Percentiles rank a stretch among this genome's conserved stretches.
Conservation (phyloP, 1,140 invertebrate genomes). For the Rhopalosiphum maidis region DNA sequence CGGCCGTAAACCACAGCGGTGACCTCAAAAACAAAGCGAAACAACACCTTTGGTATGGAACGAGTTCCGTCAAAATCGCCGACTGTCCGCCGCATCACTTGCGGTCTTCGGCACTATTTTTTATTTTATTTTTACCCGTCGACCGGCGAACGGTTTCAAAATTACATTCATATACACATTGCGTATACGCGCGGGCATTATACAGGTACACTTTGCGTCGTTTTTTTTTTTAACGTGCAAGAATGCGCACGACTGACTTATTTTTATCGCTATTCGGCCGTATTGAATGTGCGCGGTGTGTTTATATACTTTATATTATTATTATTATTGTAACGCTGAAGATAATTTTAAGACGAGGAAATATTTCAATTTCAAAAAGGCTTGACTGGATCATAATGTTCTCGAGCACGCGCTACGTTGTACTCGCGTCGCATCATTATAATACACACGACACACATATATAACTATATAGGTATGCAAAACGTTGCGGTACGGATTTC, state of each 20-base stretch:
- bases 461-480: background rate
- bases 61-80: constrained; percentile 10
- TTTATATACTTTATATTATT: background rate
- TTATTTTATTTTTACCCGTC: background rate
- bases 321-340: background rate
- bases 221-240: background rate
- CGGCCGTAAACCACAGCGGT: background rate
- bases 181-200: background rate
- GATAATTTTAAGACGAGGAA: background rate
- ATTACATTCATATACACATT: background rate
- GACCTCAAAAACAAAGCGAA: constrained; percentile 24
- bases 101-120: background rate
- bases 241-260: constrained; percentile 53
- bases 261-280: background rate
- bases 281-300: background rate
- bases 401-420: background rate
- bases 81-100: background rate
- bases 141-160: background rate
- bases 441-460: no score
- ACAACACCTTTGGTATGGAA: background rate
- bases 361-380: background rate
- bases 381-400: background rate
- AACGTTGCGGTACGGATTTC: background rate
- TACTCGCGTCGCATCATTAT: background rate
- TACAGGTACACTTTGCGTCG: background rate